These are phyloP conservation scores for Xiphophorus couchianus DNA, from an alignment of 2,113 vertebrate genomes.

Conservation along the genomic window DNA sequence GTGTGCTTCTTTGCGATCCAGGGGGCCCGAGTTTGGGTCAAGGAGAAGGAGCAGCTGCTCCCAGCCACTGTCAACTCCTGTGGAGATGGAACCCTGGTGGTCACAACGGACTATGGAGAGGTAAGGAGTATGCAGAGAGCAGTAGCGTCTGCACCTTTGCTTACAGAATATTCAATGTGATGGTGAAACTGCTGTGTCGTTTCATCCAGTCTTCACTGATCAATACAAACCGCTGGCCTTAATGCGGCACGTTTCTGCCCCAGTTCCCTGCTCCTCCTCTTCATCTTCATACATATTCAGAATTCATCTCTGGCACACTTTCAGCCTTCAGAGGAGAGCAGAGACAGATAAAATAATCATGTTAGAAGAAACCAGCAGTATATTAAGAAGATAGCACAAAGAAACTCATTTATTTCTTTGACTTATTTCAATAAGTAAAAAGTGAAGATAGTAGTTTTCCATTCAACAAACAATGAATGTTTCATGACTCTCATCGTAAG, in stretches of 20 bases:
- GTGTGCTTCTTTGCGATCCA: constrained; percentile 72
- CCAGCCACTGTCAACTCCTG: constrained; percentile 86
- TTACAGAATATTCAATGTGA: constrained; percentile 18
- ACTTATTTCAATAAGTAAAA: too few species aligned
- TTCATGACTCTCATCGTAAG: too few species aligned
- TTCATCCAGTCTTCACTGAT: constrained; percentile 37
- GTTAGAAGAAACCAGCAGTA: constrained; percentile 6
- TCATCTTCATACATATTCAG: constrained; percentile 65
- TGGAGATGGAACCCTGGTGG: constrained; percentile 80
- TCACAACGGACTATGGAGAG: constrained; percentile 87
- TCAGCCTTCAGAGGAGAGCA: constrained; percentile 45
- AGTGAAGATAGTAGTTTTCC: too few species aligned
- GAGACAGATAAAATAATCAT: constrained; percentile 21
- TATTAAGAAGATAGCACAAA: too few species aligned
- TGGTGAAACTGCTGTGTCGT: constrained; percentile 45
- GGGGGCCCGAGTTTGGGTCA: constrained; percentile 89
- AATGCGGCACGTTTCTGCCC: constrained; percentile 55
- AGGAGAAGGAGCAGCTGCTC: constrained; percentile 85
- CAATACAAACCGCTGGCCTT: constrained; percentile 35
- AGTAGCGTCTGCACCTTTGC: neutral
- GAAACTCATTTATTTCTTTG: too few species aligned
- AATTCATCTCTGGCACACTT: constrained; percentile 67
- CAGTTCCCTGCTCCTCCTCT: constrained; percentile 22
- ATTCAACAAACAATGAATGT: too few species aligned
- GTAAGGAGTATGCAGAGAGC: constrained; percentile 68